A percentile compares a stretch with the other conserved stretches of the same genome.
phyloP scores from a whole-genome alignment of 2,888 invertebrate species.

The Opisthograptis luteolata region DNA sequence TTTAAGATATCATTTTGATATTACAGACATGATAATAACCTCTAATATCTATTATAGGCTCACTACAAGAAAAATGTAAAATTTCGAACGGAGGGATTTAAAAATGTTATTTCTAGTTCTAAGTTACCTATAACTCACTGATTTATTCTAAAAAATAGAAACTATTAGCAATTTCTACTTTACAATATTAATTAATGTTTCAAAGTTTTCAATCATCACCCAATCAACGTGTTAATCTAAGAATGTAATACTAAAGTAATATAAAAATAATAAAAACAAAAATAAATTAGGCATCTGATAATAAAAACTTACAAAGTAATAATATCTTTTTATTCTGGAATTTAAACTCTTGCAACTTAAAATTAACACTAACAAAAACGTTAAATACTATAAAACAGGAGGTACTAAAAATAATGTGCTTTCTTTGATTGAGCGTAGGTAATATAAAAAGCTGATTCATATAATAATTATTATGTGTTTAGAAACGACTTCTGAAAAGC shows the following conservation, averaged over 20 bases:
- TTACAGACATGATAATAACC: constrained; percentile 2
- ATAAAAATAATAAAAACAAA: constrained; percentile 59
- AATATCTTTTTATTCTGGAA: constrained; percentile 79
- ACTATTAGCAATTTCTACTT: neutral
- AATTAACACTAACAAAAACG: constrained; percentile 76
- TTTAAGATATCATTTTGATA: constrained; percentile 44
- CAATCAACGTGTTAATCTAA: constrained; percentile 41
- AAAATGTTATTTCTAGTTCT: constrained; percentile 2
- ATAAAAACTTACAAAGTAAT: constrained; percentile 65
- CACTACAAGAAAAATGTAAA: constrained; percentile 8
- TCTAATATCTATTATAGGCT: neutral
- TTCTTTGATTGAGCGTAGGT: constrained; percentile 35
- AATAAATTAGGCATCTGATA: constrained; percentile 70
- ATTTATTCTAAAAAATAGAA: neutral
- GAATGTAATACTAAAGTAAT: constrained; percentile 37
- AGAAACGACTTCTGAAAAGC: neutral
- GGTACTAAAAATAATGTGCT: constrained; percentile 46
- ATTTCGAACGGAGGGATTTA: constrained; percentile 17
- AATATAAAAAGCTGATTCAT: constrained; percentile 10
- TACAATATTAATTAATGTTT: constrained; percentile 2
- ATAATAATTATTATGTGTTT: neutral
- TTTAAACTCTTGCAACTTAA: constrained; percentile 74
- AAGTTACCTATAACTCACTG: neutral
- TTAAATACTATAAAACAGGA: constrained; percentile 56
- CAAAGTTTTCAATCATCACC: neutral